A percentile compares a stretch with the other conserved stretches of the same genome.
Conservation (phyloP, 2,888 invertebrate genomes). For the Diarsia brunnea region DNA sequence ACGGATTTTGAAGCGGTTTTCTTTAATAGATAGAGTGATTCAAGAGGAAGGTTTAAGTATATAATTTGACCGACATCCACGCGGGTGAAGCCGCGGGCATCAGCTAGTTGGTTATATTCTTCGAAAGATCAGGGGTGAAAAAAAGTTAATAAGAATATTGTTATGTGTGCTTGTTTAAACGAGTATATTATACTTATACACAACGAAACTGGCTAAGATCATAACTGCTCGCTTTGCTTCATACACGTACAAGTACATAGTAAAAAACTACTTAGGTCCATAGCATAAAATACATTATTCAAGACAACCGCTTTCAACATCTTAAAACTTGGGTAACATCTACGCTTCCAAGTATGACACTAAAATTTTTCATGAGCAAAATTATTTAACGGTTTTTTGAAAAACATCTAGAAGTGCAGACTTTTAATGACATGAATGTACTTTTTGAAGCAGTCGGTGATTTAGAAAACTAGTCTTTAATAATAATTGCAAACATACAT, state of each 20-base stretch:
- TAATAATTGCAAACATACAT: not conserved
- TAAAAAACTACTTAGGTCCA: not conserved
- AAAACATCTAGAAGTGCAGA: not conserved
- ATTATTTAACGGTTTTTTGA: not conserved
- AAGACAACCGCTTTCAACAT: slow-evolving; percentile 31
- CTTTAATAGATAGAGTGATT: too few species aligned
- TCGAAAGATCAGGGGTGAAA: too few species aligned
- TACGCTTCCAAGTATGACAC: not conserved
- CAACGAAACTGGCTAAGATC: not conserved
- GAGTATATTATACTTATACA: not conserved
- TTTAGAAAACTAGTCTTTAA: not conserved
- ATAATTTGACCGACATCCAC: too few species aligned
- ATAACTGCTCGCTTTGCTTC: not conserved
- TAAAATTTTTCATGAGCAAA: slow-evolving; percentile 16
- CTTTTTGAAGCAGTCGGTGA: not conserved
- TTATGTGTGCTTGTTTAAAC: too few species aligned
- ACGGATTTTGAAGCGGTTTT: too few species aligned
- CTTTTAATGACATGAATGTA: not conserved
- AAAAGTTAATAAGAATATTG: too few species aligned
- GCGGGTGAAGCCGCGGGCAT: too few species aligned
- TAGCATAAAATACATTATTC: slow-evolving; percentile 44
- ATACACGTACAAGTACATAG: not conserved
- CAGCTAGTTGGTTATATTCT: too few species aligned
- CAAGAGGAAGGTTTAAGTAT: too few species aligned
- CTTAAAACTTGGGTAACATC: slow-evolving; percentile 34